Percentiles rank a stretch among this genome's conserved stretches.
These are phyloP conservation scores for Valencia hispanica DNA, from an alignment of 2,797 vertebrate genomes.

Conservation along the genomic window DNA sequence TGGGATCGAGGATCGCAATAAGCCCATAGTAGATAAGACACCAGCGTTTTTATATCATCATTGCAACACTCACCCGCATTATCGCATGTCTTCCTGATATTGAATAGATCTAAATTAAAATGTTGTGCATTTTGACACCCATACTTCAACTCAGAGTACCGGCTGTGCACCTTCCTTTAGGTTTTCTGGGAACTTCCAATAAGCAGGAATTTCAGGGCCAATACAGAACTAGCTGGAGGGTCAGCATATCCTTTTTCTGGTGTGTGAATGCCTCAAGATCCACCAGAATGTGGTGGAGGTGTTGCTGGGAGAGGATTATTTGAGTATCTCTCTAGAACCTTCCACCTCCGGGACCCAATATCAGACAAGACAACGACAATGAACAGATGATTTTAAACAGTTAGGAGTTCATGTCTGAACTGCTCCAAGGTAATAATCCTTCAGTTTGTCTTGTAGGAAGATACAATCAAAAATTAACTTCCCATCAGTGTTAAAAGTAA, in stretches of 20 bases:
- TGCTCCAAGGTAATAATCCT: neutral
- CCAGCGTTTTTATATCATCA: too few species aligned
- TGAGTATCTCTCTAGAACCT: neutral
- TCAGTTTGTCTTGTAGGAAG: conserved; percentile 22
- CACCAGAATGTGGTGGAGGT: neutral
- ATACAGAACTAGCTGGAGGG: neutral
- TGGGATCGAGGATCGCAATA: too few species aligned
- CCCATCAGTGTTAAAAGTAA: conserved; percentile 30
- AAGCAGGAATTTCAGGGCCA: too few species aligned
- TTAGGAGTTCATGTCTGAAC: neutral
- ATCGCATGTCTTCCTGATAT: too few species aligned
- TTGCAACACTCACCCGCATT: too few species aligned
- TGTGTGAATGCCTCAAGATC: neutral
- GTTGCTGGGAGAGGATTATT: neutral
- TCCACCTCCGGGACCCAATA: neutral
- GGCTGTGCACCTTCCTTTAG: too few species aligned
- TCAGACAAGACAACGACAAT: neutral
- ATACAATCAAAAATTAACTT: conserved; percentile 36
- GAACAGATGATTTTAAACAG: neutral
- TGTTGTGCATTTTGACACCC: too few species aligned
- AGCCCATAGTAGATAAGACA: too few species aligned
- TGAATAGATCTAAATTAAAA: too few species aligned
- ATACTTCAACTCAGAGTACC: too few species aligned
- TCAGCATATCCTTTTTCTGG: neutral
- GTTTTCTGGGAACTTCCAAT: too few species aligned